Evolutionary conservation across 2,888 invertebrate genomes (phyloP).

Genomic region (Sminthurides aquaticus): DNA sequence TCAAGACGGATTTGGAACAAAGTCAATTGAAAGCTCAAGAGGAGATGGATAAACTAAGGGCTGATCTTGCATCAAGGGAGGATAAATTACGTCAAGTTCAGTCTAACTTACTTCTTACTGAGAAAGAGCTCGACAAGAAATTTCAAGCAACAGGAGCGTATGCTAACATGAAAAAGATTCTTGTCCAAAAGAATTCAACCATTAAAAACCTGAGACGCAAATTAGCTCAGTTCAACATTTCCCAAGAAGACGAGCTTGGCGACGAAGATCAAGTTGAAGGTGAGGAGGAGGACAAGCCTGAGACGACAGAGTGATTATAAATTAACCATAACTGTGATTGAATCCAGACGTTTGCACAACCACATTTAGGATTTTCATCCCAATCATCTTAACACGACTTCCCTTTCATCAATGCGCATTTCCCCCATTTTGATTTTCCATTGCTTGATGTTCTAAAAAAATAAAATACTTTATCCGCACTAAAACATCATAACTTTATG

Average conservation of each 20-base stretch:
- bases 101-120: constrained; percentile 52
- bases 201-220: constrained; percentile 50
- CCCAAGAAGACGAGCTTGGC: constrained; percentile 12
- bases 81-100: constrained; percentile 45
- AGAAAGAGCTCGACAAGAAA: constrained; percentile 54
- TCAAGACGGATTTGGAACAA: constrained; percentile 41
- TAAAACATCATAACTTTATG: no score
- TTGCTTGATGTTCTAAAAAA: no score
- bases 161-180: constrained; percentile 54
- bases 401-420: no score
- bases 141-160: constrained; percentile 54
- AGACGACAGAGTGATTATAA: no score
- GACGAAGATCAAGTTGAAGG: constrained; percentile 19
- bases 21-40: constrained; percentile 25
- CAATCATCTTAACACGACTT: no score
- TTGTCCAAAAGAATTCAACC: constrained; percentile 54
- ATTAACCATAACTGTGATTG: no score
- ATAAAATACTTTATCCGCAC: no score
- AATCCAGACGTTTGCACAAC: neutral
- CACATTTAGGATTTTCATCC: neutral
- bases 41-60: constrained; percentile 45
- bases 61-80: constrained; percentile 38
- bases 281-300: constrained; percentile 11
- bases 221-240: constrained; percentile 35
- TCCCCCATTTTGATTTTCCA: no score